Conservation (phyloP, 1,140 invertebrate species). For the Solenopsis invicta region DNA sequence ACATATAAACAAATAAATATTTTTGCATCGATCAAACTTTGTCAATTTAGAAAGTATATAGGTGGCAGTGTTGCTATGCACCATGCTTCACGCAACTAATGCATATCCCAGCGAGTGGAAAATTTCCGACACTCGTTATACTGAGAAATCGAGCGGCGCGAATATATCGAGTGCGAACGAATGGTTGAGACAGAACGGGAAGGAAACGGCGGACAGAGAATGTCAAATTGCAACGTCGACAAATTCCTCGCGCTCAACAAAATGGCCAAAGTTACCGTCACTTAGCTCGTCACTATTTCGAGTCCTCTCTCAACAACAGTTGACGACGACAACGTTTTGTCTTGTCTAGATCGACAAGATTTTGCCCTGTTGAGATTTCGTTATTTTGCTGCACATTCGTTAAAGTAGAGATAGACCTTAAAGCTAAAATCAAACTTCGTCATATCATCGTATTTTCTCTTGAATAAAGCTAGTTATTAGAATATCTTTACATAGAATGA, state of each 20-base stretch:
- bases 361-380: conserved; percentile 45
- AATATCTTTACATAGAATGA: neutral
- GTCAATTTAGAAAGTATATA: no score
- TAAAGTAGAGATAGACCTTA: conserved; percentile 76
- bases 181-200: conserved; percentile 63
- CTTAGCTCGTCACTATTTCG: conserved; percentile 80
- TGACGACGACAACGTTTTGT: conserved; percentile 30
- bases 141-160: conserved; percentile 46
- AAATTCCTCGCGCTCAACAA: conserved; percentile 83
- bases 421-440: conserved; percentile 39
- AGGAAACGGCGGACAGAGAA: conserved; percentile 73
- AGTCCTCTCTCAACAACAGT: conserved; percentile 62
- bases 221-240: conserved; percentile 82
- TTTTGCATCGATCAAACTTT: neutral
- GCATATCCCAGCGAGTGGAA: conserved; percentile 31
- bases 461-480: neutral
- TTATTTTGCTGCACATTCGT: conserved; percentile 51
- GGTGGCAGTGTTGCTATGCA: neutral
- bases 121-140: conserved; percentile 68
- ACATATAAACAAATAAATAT: no score
- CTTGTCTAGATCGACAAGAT: conserved; percentile 77
- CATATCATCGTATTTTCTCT: neutral
- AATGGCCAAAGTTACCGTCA: conserved; percentile 82
- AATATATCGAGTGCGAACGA: conserved; percentile 66
- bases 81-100: conserved; percentile 7